Percentiles rank a stretch among this genome's conserved stretches.
These are phyloP conservation scores for Lycophotia porphyrea DNA, from an alignment of 2,888 invertebrate species.

Conservation along the genomic window DNA sequence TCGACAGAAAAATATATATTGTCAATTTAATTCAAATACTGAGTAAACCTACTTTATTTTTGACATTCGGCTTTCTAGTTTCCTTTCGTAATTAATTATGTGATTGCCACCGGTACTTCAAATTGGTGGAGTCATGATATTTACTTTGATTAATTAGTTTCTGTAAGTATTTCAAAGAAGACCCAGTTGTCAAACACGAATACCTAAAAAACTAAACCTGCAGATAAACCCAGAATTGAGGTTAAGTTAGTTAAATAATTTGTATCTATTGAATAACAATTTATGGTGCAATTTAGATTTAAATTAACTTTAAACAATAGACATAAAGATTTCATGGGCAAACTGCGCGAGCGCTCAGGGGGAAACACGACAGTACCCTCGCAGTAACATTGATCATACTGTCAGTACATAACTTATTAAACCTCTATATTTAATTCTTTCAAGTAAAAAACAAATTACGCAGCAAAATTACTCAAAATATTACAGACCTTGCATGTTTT, in stretches of 20 bases:
- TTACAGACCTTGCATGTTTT: conserved; percentile 38
- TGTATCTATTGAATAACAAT: conserved; percentile 37
- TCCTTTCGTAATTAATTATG: conserved; percentile 30
- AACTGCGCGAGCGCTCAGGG: conserved; percentile 60
- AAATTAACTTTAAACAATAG: conserved; percentile 56
- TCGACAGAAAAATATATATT: conserved; percentile 37
- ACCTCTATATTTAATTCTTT: conserved; percentile 30
- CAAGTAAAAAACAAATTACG: conserved; percentile 34
- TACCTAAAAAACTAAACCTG: conserved; percentile 16
- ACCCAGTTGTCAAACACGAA: conserved; percentile 33
- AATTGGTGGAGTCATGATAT: conserved; percentile 1
- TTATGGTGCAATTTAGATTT: conserved; percentile 44
- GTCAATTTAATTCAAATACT: conserved; percentile 39
- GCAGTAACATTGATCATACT: conserved; percentile 54
- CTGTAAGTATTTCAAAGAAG: conserved; percentile 23
- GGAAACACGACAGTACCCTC: conserved; percentile 61
- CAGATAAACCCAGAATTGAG: conserved; percentile 27
- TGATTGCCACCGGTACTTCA: conserved; percentile 18
- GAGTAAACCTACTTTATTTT: conserved; percentile 5
- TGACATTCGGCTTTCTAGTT: conserved; percentile 30
- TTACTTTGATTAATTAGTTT: conserved; percentile 16
- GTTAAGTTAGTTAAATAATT: conserved; percentile 31
- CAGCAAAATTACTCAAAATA: conserved; percentile 26
- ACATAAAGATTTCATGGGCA: conserved; percentile 48
- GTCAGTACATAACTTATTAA: conserved; percentile 50